Evolutionary conservation across 2,797 vertebrate genomes (phyloP).

Genomic region (Eospalax fontanierii): DNA sequence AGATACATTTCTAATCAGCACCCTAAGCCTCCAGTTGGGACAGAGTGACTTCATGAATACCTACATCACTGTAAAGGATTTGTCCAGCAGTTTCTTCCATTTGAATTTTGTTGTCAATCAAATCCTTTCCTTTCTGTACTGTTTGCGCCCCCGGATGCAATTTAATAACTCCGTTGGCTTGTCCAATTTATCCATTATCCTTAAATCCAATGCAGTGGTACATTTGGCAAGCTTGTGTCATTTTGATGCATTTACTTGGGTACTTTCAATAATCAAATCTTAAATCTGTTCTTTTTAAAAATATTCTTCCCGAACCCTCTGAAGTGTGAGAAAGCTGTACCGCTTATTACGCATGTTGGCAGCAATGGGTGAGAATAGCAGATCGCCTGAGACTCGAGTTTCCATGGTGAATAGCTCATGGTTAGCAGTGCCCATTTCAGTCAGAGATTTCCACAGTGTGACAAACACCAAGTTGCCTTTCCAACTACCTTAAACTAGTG

Average conservation of each 20-base stretch:
- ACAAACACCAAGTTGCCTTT: background rate
- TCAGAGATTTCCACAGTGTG: constrained; percentile 22
- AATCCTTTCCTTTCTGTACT: constrained; percentile 31
- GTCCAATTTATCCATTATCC: constrained; percentile 26
- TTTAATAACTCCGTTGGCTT: constrained; percentile 46
- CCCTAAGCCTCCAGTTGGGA: constrained; percentile 16
- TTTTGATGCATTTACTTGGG: constrained; percentile 29
- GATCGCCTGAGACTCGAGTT: background rate
- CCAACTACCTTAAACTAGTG: background rate
- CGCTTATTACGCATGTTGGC: constrained; percentile 21
- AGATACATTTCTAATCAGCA: constrained; percentile 19
- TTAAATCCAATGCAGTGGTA: constrained; percentile 28
- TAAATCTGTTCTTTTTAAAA: constrained; percentile 24
- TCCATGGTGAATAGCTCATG: background rate
- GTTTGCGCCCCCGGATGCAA: constrained; percentile 11
- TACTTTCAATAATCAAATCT: constrained; percentile 36
- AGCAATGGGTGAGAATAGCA: background rate
- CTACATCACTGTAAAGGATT: constrained; percentile 39
- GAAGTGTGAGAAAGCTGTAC: background rate
- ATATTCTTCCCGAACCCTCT: background rate
- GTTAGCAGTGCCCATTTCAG: background rate
- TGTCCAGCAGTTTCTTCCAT: constrained; percentile 6
- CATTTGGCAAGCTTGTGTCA: background rate
- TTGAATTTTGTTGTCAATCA: constrained; percentile 48
- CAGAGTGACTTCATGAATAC: background rate